Conservation (phyloP, 92 coral and sea anemone species). For the Metridium senile region DNA sequence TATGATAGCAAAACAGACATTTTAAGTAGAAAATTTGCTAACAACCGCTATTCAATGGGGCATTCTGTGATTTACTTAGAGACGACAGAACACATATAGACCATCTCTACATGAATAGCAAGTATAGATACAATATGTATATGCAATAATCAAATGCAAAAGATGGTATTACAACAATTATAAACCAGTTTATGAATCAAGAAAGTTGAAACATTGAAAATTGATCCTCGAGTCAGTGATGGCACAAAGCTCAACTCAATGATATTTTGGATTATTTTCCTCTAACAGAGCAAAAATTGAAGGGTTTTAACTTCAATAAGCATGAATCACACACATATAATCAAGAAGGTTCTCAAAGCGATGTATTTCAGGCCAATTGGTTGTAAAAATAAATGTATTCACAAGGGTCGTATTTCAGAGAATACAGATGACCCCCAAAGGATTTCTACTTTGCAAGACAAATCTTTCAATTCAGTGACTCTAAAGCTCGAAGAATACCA, state of each 20-base stretch:
- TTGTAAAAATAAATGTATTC: background rate
- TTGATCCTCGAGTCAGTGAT: constrained; percentile 11
- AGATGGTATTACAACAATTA: background rate
- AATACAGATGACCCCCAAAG: constrained; percentile 4
- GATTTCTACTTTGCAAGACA: background rate
- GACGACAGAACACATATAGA: too few relatives aligned
- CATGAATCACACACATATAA: background rate
- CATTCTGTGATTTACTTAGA: too few relatives aligned
- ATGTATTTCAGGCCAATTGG: background rate
- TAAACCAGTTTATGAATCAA: background rate
- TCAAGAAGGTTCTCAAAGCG: background rate
- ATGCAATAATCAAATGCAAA: background rate
- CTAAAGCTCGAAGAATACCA: background rate
- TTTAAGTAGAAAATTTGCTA: too few relatives aligned
- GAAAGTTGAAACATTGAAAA: constrained; percentile 28
- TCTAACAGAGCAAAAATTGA: background rate
- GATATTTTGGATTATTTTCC: background rate
- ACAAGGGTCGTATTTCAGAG: background rate
- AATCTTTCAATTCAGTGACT: background rate
- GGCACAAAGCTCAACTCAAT: background rate
- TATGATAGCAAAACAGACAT: background rate
- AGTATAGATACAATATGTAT: background rate
- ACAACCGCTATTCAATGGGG: too few relatives aligned
- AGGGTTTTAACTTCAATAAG: background rate
- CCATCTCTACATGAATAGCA: constrained; percentile 7